A percentile compares a stretch with the other conserved stretches of the same genome.
These are phyloP conservation scores for Schizopygopsis malacanthus DNA, from an alignment of 2,797 vertebrate species.

Conservation along the genomic window DNA sequence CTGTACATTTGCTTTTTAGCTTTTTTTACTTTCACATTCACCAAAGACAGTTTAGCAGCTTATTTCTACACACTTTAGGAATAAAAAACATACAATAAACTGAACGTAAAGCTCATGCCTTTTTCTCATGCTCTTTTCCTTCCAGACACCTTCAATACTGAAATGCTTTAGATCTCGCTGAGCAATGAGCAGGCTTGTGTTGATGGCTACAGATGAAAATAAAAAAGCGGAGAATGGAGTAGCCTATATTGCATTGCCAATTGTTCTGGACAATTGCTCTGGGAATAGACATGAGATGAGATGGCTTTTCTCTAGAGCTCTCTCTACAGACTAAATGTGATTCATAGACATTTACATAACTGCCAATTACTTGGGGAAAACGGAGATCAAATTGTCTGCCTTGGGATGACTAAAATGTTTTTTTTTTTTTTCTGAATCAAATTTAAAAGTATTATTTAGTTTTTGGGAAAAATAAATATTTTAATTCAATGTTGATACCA, in stretches of 20 bases:
- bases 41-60: neutral
- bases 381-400: neutral
- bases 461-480: neutral
- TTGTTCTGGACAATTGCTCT: slow-evolving; percentile 16
- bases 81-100: neutral
- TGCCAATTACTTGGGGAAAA: neutral
- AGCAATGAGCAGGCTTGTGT: neutral
- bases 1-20: neutral
- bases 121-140: neutral
- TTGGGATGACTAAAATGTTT: neutral
- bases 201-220: slow-evolving; percentile 5
- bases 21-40: neutral
- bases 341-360: slow-evolving; percentile 20
- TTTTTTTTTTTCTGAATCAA: neutral
- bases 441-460: neutral
- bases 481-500: neutral
- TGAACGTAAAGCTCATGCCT: neutral
- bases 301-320: slow-evolving; percentile 6
- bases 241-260: neutral
- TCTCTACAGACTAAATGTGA: slow-evolving; percentile 6
- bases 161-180: neutral
- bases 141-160: neutral
- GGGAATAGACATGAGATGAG: slow-evolving; percentile 20
- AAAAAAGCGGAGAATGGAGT: neutral
- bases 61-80: neutral